Base-by-base conservation (phyloP, 2,888 invertebrate species). In the Colletes collaris region DNA sequence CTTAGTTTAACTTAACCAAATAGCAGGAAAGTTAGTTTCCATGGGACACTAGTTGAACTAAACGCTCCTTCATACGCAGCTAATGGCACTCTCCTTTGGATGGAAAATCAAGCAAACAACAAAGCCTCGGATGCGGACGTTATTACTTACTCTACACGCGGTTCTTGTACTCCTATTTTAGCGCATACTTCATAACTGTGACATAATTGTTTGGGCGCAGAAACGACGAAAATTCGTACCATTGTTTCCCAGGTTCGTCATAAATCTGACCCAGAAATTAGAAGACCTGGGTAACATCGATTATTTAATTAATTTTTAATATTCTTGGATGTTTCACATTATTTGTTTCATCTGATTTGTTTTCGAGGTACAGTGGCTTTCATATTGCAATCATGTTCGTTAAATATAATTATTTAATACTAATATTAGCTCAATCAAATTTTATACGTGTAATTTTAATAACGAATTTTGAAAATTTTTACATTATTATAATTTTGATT, bases 1-100 rank as follows among this genome's bases (percentile, higher is more conserved):
- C 64, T 74, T 64, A 69, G 69, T 49, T 76, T 60, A 81, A 81
- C 71, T 67, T 58, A 72, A 66, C 40, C 52, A 66, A 79, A 85
- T 81, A 76, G 66, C 46, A 59, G 56, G 65, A 60, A 84, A 86
- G 81, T 85, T 86, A 81, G 78, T 84, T 84, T 84, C 74, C 65
- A 52, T 63, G 69, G 60, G 72, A 76, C 76, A 76, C 71, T 64
- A 70, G 75, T 66, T 66, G 64, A 79, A 79, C 44, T 66, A 62
- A 60, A 46, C 40, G 44, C 13, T 60, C 55, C 62, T 65, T 50
- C 55, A 7, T 49, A 67, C 49, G 16, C 10, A 56, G 68, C 56
- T 55, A 44, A 63, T 71, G 56, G 73, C 35, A 60, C 56, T 50
- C 70, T 73, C 59, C 8, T 55, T 8, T 46, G 16, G 62, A 77